A percentile compares a stretch with the other conserved stretches of the same genome.
These are phyloP conservation scores for Trissonchulus latispiculum DNA, from an alignment of 2,888 invertebrate genomes.

Conservation along the genomic window DNA sequence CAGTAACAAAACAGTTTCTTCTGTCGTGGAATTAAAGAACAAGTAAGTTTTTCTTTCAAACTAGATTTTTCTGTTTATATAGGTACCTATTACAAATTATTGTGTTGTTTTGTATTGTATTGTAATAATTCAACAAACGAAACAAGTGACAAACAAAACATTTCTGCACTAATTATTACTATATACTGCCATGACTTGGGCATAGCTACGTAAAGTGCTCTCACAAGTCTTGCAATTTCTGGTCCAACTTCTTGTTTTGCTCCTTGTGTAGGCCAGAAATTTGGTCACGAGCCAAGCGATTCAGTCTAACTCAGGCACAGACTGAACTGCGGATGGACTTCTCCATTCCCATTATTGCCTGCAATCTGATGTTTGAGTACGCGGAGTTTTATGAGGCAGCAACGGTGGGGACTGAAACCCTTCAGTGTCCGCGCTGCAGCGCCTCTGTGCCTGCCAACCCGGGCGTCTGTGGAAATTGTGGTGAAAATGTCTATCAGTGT, in stretches of 20 bases:
- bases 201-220: too few relatives aligned
- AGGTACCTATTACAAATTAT: too few relatives aligned
- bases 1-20: constrained; percentile 82
- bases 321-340: constrained; percentile 85
- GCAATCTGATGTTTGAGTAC: constrained; percentile 96
- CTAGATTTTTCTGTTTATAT: too few relatives aligned
- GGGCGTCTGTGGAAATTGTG: constrained; percentile 90
- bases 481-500: constrained; percentile 97
- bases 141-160: too few relatives aligned
- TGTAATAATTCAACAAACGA: too few relatives aligned
- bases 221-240: too few relatives aligned
- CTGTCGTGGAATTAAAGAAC: constrained; percentile 92
- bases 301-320: constrained; percentile 76
- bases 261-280: constrained; percentile 28
- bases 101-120: too few relatives aligned
- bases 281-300: constrained; percentile 93
- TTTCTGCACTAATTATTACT: too few relatives aligned
- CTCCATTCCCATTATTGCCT: constrained; percentile 88
- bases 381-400: constrained; percentile 77
- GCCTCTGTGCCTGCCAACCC: constrained; percentile 94
- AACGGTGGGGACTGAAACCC: constrained; percentile 79
- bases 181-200: too few relatives aligned
- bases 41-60: too few relatives aligned
- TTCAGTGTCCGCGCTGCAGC: constrained; percentile 56
- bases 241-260: too few relatives aligned